phyloP scores from a whole-genome alignment of 2,888 invertebrate species.

The Aspidiotus destructor region DNA sequence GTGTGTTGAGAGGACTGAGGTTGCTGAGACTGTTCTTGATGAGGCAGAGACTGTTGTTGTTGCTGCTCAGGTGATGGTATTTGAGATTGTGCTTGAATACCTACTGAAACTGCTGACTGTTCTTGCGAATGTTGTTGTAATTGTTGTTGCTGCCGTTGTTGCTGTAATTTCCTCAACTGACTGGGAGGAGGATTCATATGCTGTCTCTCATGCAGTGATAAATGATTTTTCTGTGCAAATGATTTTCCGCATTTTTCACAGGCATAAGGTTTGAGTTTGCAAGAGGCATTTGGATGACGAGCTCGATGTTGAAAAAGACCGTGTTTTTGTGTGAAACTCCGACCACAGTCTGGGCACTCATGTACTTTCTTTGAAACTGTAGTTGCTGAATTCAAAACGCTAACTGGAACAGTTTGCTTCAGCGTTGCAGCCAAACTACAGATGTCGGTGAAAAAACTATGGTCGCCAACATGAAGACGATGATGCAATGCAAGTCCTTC shows the following conservation, averaged over 20 bases:
- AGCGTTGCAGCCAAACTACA: constrained; percentile 70
- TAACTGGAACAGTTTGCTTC: constrained; percentile 44
- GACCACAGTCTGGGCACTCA: constrained; percentile 68
- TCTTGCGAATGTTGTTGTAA: constrained; percentile 21
- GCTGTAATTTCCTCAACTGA: constrained; percentile 18
- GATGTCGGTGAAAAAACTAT: constrained; percentile 68
- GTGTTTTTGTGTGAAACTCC: constrained; percentile 73
- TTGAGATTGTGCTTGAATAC: constrained; percentile 4
- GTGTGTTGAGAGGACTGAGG: constrained; percentile 10
- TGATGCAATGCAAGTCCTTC: constrained; percentile 70
- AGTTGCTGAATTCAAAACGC: constrained; percentile 39
- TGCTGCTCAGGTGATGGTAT: constrained; percentile 14
- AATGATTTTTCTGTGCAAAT: constrained; percentile 76
- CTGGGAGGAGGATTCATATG: constrained; percentile 54
- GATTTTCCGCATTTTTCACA: constrained; percentile 73
- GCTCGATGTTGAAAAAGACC: constrained; percentile 65
- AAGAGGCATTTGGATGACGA: constrained; percentile 67
- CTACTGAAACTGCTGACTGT: not conserved
- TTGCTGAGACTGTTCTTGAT: constrained; percentile 7
- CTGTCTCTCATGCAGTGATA: constrained; percentile 69
- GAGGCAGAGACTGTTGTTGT: constrained; percentile 9
- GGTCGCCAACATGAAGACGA: constrained; percentile 69
- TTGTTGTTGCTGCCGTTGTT: constrained; percentile 28
- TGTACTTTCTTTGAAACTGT: constrained; percentile 56
- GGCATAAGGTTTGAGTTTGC: constrained; percentile 66